Percentiles rank a stretch among this genome's conserved stretches.
Conservation (phyloP, 2,113 vertebrate species). For the Caranx melampygus region DNA sequence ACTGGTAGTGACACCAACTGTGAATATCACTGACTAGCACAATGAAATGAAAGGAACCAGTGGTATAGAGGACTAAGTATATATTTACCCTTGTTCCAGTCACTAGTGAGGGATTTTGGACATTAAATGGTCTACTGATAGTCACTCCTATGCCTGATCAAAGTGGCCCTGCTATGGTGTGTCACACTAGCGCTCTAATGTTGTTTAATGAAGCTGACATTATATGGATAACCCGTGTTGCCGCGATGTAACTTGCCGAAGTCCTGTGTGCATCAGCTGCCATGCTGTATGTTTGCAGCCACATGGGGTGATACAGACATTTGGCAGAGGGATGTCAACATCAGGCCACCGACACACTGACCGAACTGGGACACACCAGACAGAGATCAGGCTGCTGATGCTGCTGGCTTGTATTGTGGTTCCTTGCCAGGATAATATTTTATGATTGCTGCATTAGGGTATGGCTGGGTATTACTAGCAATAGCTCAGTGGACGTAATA, state of each 20-base stretch:
- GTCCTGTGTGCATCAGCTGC: conserved; percentile 39
- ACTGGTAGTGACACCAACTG: too few relatives aligned
- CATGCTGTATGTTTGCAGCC: conserved; percentile 25
- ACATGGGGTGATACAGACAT: conserved; percentile 36
- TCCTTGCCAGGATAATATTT: neutral
- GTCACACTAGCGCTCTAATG: neutral
- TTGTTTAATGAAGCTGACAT: conserved; percentile 4
- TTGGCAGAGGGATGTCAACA: conserved; percentile 40
- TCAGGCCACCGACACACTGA: conserved; percentile 38
- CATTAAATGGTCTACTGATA: too few relatives aligned
- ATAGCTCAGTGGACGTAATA: neutral
- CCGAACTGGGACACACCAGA: conserved; percentile 47
- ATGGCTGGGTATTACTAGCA: neutral
- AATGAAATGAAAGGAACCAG: too few relatives aligned
- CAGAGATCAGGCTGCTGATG: conserved; percentile 20
- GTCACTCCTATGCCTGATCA: neutral
- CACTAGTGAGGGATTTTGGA: too few relatives aligned
- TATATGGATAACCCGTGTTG: conserved; percentile 3
- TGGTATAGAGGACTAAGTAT: too few relatives aligned
- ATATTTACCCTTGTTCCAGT: too few relatives aligned
- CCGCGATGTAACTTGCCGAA: conserved; percentile 21
- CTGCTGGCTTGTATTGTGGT: conserved; percentile 6
- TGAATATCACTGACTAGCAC: too few relatives aligned
- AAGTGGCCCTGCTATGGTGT: neutral
- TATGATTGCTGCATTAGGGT: neutral